phyloP scores from a whole-genome alignment of 1,140 invertebrate species.

The Drosophila biarmipes region DNA sequence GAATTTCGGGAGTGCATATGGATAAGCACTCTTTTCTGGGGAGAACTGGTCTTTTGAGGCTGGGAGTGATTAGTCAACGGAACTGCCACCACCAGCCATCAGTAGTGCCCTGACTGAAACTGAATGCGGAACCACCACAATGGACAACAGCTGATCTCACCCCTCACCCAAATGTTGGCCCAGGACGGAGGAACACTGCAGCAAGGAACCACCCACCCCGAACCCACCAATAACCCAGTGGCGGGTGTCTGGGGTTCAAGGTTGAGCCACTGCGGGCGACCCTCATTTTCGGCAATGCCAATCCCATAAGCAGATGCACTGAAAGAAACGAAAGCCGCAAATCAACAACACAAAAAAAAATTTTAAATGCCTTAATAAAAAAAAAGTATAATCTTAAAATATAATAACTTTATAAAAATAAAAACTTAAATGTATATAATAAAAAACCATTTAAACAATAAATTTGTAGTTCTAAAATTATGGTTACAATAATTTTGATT shows the following conservation, averaged over 20 bases:
- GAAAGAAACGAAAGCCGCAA: neutral
- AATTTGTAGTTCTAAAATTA: too few relatives aligned
- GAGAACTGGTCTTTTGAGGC: neutral
- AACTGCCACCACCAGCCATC: conserved; percentile 20
- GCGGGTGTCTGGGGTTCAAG: conserved; percentile 40
- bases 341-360: too few relatives aligned
- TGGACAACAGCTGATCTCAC: conserved; percentile 33
- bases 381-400: too few relatives aligned
- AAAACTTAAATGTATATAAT: too few relatives aligned
- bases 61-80: conserved; percentile 18
- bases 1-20: conserved; percentile 7
- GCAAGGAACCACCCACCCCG: conserved; percentile 10
- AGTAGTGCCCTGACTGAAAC: neutral
- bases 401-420: too few relatives aligned
- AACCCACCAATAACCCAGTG: conserved; percentile 5
- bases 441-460: too few relatives aligned
- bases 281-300: conserved; percentile 43
- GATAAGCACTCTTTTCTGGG: neutral
- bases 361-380: too few relatives aligned
- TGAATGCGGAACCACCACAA: conserved; percentile 16
- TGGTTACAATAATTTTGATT: too few relatives aligned
- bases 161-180: conserved; percentile 33
- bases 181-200: conserved; percentile 17
- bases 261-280: conserved; percentile 36
- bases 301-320: conserved; percentile 40